Evolutionary conservation across 1,140 invertebrate genomes (phyloP).

Genomic region (Apocrypta bakeri): DNA sequence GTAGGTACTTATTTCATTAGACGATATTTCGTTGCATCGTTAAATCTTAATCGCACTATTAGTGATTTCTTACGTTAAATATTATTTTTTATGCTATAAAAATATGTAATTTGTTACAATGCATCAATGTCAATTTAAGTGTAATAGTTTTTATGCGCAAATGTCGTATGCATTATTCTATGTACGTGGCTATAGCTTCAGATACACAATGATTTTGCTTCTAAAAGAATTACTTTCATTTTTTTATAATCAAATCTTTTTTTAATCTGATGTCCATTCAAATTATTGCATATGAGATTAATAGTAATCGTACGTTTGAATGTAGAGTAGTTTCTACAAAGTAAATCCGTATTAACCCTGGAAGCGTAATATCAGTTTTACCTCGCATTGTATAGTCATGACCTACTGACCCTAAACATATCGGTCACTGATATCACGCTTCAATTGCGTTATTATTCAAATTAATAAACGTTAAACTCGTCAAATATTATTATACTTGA

Average conservation of each 20-base stretch:
- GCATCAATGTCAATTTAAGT: background rate
- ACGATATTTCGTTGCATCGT: slow-evolving; percentile 2
- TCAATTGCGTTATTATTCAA: background rate
- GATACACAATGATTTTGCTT: background rate
- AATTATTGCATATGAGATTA: too few species aligned
- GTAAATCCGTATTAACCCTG: background rate
- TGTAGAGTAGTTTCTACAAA: background rate
- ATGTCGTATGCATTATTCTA: too few species aligned
- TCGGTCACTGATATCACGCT: slow-evolving; percentile 36
- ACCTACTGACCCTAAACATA: slow-evolving; percentile 2
- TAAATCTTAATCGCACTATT: slow-evolving; percentile 18
- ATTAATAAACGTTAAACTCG: background rate
- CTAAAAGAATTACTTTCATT: too few species aligned
- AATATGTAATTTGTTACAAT: background rate
- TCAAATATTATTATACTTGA: background rate
- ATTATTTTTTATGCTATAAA: background rate
- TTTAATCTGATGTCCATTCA: too few species aligned
- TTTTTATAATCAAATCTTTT: too few species aligned
- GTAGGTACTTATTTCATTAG: background rate
- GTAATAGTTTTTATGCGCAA: too few species aligned
- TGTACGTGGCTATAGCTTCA: too few species aligned
- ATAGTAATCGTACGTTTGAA: too few species aligned
- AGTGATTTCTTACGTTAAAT: background rate
- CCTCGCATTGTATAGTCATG: background rate
- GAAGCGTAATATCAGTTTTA: background rate